These are phyloP conservation scores for Clarias pachynema DNA, from an alignment of 2,797 vertebrate genomes.

Conservation along the genomic window DNA sequence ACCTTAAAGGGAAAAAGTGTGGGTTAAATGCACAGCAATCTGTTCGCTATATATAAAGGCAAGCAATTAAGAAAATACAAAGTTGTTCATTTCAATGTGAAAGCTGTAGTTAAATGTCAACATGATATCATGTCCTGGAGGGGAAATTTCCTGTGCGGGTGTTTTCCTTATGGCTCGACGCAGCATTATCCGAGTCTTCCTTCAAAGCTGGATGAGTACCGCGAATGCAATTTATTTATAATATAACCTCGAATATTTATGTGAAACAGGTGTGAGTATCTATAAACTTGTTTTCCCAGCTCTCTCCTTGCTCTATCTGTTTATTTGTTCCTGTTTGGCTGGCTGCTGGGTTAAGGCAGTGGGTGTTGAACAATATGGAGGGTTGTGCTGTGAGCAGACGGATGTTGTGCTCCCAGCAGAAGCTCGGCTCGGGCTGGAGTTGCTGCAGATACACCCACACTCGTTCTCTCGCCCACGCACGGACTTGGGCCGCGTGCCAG, in stretches of 20 bases:
- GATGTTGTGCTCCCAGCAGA: slow-evolving; percentile 59
- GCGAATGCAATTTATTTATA: slow-evolving; percentile 30
- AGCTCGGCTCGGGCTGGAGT: slow-evolving; percentile 51
- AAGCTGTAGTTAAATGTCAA: neutral
- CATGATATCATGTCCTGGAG: neutral
- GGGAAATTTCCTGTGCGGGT: neutral
- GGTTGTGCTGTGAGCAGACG: slow-evolving; percentile 71
- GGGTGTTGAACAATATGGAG: slow-evolving; percentile 79
- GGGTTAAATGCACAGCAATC: neutral
- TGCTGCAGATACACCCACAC: slow-evolving; percentile 73
- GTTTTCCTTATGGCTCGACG: neutral
- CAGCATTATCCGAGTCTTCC: neutral
- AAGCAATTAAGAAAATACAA: neutral
- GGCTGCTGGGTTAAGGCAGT: slow-evolving; percentile 74
- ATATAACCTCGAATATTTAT: slow-evolving; percentile 38
- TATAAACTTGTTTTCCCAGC: slow-evolving; percentile 45
- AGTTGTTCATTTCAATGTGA: neutral
- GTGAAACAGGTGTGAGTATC: slow-evolving; percentile 47
- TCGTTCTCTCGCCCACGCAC: slow-evolving; percentile 69
- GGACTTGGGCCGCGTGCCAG: slow-evolving; percentile 67
- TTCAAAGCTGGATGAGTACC: slow-evolving; percentile 8
- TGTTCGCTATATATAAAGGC: neutral
- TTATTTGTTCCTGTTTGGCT: slow-evolving; percentile 48
- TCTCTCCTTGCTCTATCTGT: slow-evolving; percentile 56
- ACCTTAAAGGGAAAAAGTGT: neutral